These are phyloP conservation scores for Ips nitidus DNA, from an alignment of 1,140 invertebrate species.

Conservation along the genomic window DNA sequence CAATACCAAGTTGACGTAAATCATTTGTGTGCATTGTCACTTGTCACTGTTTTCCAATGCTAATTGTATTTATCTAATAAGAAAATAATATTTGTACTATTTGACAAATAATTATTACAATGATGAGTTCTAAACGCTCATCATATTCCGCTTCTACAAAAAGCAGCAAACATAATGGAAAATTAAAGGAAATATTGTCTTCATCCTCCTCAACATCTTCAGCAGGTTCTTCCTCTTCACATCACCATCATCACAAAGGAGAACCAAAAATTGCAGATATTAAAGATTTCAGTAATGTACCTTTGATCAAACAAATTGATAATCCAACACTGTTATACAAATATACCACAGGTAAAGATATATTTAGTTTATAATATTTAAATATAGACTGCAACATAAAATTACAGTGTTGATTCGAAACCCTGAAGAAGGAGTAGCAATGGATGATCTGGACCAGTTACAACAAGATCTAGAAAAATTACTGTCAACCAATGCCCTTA, in stretches of 20 bases:
- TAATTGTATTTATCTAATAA: no score
- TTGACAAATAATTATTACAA: not conserved
- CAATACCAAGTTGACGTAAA: no score
- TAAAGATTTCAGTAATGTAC: slow-evolving; percentile 40
- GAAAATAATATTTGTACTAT: no score
- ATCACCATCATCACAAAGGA: not conserved
- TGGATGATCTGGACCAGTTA: slow-evolving; percentile 76
- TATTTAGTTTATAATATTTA: not conserved
- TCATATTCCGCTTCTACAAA: slow-evolving; percentile 20
- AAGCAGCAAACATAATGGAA: slow-evolving; percentile 34
- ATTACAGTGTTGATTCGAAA: slow-evolving; percentile 59
- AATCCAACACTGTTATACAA: slow-evolving; percentile 59
- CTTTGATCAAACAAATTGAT: slow-evolving; percentile 51
- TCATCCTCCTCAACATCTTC: not conserved
- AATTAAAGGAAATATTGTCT: slow-evolving; percentile 36
- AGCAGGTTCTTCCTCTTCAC: not conserved
- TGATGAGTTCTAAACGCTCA: slow-evolving; percentile 28
- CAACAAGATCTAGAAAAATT: slow-evolving; percentile 88
- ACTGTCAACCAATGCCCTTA: slow-evolving; percentile 76
- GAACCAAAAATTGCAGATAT: slow-evolving; percentile 30
- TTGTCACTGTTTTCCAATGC: no score
- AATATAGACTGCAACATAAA: not conserved
- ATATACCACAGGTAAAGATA: slow-evolving; percentile 51
- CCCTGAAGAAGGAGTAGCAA: slow-evolving; percentile 65
- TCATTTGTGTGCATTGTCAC: no score